Percentiles rank a stretch among this genome's conserved stretches.
Conservation (phyloP, 1,140 invertebrate species). For the Drosophila trapezifrons region DNA sequence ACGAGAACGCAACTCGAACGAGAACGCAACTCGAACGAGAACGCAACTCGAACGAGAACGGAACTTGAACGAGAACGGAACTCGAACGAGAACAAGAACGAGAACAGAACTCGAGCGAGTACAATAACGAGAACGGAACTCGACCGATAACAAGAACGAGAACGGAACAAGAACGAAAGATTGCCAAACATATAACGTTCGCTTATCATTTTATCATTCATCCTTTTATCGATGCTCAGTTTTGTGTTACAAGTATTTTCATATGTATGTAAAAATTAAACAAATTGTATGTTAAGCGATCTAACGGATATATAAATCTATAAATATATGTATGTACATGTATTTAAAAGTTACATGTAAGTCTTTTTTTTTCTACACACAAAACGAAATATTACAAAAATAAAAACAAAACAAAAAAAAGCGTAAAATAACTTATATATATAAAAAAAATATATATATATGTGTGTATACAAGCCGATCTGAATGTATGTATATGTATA, state of each 20-base stretch:
- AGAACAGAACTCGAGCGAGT: too few species aligned
- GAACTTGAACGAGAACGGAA: too few species aligned
- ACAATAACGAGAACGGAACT: too few species aligned
- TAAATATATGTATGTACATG: conserved; percentile 61
- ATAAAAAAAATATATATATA: conserved; percentile 5
- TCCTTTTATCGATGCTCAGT: conserved; percentile 42
- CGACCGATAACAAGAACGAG: too few species aligned
- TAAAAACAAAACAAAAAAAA: conserved; percentile 43
- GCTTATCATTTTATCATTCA: conserved; percentile 12
- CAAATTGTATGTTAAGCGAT: conserved; percentile 68
- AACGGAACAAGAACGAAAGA: conserved; percentile 14
- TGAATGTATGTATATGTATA: conserved; percentile 46
- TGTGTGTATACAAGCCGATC: conserved; percentile 33
- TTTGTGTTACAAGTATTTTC: conserved; percentile 56
- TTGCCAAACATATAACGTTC: conserved; percentile 38
- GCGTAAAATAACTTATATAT: conserved; percentile 24
- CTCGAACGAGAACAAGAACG: too few species aligned
- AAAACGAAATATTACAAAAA: conserved; percentile 50
- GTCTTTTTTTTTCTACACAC: conserved; percentile 67
- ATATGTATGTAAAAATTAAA: conserved; percentile 66
- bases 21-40: too few species aligned
- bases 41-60: too few species aligned
- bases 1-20: too few species aligned
- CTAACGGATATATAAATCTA: conserved; percentile 60
- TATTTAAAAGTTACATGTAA: conserved; percentile 62